Evolutionary conservation across 2,797 vertebrate species (phyloP), one percentile per base, ranked within the genome.

Genomic region (Notolabrus celidotus): DNA sequence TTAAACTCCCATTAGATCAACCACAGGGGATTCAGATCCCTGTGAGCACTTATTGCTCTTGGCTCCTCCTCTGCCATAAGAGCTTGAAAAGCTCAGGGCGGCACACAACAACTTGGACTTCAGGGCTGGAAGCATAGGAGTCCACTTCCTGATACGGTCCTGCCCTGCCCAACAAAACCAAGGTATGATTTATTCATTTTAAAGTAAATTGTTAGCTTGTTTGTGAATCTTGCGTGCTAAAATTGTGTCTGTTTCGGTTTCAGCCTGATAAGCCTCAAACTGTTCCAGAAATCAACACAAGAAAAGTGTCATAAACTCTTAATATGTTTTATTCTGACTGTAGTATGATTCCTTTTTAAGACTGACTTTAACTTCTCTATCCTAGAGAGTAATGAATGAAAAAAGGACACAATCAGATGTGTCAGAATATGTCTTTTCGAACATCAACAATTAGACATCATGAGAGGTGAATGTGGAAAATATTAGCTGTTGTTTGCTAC

Each of bases 51-150:
- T 86, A 84, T 90, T 90, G 90, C 86, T 85, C 86, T 72, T 92
- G 94, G 93, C 96, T 95, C 96, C 96, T 96, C 96, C 96, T 96
- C 91, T 92, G 79, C 89, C 87, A 88, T 83, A 86, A 94, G 89
- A 62, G 88, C 88, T 86, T 61, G 74, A 85, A 69, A 72, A 52
- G 46, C 89, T 90, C 87, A 89, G 89, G 79, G 90, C 82, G 31
- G 54, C 82, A 69, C 83, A 83, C 82, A 84, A 42, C 74, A 80
- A 89, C 87, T 91, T 88, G 80, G 88, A 90, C 83, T 76, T 83
- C 56, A 87, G 74, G 72, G 56, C 84, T 76, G 75, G 57, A 77
- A 83, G 71, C 76, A 82, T 47, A 73, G 63, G 69, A 88, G 71
- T 62, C 68, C 60, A 60, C 73, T 74, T 60, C 75, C 55, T 79